Evolutionary conservation across 2,888 invertebrate genomes (phyloP), one percentile per base, ranked within the genome.

Genomic region (Hemaris fuciformis): DNA sequence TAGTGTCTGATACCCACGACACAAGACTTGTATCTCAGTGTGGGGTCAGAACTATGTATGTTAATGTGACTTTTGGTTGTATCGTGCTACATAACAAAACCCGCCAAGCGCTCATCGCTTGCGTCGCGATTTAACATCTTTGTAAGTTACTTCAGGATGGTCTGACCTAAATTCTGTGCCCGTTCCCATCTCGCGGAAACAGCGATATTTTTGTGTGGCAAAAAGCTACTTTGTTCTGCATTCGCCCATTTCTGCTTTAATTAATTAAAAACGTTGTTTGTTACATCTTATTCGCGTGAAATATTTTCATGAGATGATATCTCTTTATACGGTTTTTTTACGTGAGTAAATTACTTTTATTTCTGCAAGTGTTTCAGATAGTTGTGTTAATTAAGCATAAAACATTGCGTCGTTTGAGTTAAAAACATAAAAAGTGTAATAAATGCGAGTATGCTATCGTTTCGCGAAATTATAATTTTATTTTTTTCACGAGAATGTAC

Each of bases 121-220:
- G 67, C 42, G 63, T 67, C 74, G 66, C 64, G 67, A 68, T 71
- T 77, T 76, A 75, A 81, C 77, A 83, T 87, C 85, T 87, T 81
- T 79, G 83, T 83, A 79, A 83, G 82, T 81, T 78, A 76, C 81
- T 83, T 78, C 77, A 74, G 76, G 79, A 77, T 71, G 76, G 75
- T 70, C 76, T 83, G 88, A 88, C 90, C 90, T 85, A 88, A 75
- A 88, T 89, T 82, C 77, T 67, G 68, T 60, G 79, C 75, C 76
- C 80, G 76, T 81, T 85, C 72, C 69, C 67, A 81, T 85, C 81
- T 80, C 73, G 63, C 76, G 74, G 81, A 76, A 84, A 82, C 84
- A 83, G 81, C 81, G 76, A 84, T 85, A 88, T 87, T 89, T 88
- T 86, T 84, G 83, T 82, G 77, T 75, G 77, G 75, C 76, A 81